Evolutionary conservation across 2,888 invertebrate genomes (phyloP), one percentile per base, ranked within the genome.

Genomic region (Drosophila austrosaltans): DNA sequence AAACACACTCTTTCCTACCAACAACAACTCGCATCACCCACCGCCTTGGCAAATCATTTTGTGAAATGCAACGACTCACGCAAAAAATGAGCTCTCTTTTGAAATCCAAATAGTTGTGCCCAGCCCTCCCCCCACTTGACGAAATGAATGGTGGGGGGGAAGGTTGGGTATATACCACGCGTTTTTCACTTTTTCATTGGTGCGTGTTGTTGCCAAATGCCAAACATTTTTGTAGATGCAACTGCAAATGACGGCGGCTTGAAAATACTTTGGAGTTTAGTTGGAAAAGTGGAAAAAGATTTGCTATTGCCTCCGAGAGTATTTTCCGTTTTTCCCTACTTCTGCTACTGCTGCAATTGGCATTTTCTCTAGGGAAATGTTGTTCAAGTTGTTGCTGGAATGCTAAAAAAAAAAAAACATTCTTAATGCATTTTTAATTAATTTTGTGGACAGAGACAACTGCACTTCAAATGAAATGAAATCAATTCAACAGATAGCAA

Each of bases 21-120:
- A 2, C 36, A 8, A 36, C 2, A 36, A 36, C 36, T 36, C 10
- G 36, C 36, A 36, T 48, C 72, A 72, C 69, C 75, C 76, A 66
- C 64, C 65, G 70, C 72, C 67, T 48, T 77, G 73, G 84, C 79
- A 89, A 85, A 84, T 84, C 78, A 89, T 87, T 85, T 67, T 74
- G 48, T 73, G 74, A 89, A 85, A 89, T 85, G 84, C 84, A 84
- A 79, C 83, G 70, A 89, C 85, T 85, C 88, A 88, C 88, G 83
- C 83, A 69, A 82, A 86, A 86, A 83, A 86, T 83, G 88, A 83
- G 88, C 88, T 87, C 79, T 82, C 82, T 82, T 82, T 82, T 79
- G 85, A 84, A 87, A 89, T 81, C 85, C 89, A 84, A 87, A 79
- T 85, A 87, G 81, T 84, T 87, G 16, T 16, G 16, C 16, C 16